Evolutionary conservation across 1,140 invertebrate species (phyloP), one percentile per base, ranked within the genome.

Genomic region (Trachymyrmex cornetzi): DNA sequence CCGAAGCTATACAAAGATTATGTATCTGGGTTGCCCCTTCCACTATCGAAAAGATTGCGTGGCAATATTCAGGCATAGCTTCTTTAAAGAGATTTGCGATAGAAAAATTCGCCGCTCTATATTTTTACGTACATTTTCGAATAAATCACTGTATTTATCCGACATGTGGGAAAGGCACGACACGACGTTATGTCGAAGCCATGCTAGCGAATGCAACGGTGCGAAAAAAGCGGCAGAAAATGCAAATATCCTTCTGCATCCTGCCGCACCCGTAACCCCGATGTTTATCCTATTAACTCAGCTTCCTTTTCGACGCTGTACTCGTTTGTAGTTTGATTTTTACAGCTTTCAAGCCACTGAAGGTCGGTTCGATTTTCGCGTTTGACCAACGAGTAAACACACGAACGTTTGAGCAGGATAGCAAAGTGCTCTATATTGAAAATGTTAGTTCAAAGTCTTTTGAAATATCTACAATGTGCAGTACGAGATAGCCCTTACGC

Each of bases 221-320:
- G 55, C 38, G 57, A 84, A 84, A 75, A 82, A 72, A 22, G 2
- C n/a, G 24, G 27, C 38, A 19, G 50, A 81, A 61, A 84, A 61
- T 61, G 80, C 55, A 84, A 84, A 84, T 82, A 82, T 82, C 38
- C 38, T 22, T 61, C 57, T 61, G 44, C 38, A 61, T 27, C 4
- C 24, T 34, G 14, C 34, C 67, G 12, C 19, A 69, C 2, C 14
- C 55, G 34, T 27, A 30, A 14, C 12, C n/a, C 44, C 55, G 7
- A 84, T 84, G 57, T 84, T 84, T 84, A 84, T 27, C 22, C 57
- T 61, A 84, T 84, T 74, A 84, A 50, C 9, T 63, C 30, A 1
- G 38, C 5, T 81, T 50, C 44, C 69, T 84, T 84, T 75, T 75
- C 24, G 22, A 61, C 50, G 55, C 38, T 50, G 44, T 24, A 48